Base-by-base conservation (phyloP, 2,797 vertebrate genomes). In the Sebastiscus albofasciatus region DNA sequence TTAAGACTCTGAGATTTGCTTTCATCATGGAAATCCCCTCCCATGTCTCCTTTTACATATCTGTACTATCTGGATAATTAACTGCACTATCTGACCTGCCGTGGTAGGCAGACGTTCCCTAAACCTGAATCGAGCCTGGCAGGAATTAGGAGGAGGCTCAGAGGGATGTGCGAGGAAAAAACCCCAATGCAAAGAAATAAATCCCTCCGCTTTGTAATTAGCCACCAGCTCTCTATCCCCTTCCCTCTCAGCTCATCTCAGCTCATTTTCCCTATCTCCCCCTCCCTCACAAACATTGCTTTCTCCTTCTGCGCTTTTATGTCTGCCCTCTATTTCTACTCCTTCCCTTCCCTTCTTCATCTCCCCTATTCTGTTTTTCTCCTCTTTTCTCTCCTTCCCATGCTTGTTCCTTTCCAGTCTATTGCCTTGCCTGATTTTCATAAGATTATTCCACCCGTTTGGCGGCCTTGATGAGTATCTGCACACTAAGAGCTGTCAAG, bases 141-240 rank as follows among this genome's bases (percentile, higher is more conserved):
- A 79, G 82, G 91, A 91, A 91, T 90, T 93, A 92, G 70, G 55
- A 80, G 69, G 71, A 22, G 68, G 78, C 80, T 84, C 79, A 68
- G 70, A 2, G 71, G 85, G 80, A 73, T 82, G 71, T 69, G 69
- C 71, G 73, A 71, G 85, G 39, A 39, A 89, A 89, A 91, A 89
- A 65, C 22, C 39, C 82, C 66, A 89, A 87, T 29, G 83, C 87
- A 90, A 91, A 93, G 83, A 92, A 93, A 93, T 93, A 93, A 93
- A 94, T 91, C 91, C 86, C 71, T 20, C 29, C 20, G 29, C 87
- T 92, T 92, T 92, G 91, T 93, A 94, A 94, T 94, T 94, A 94
- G 84, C 87, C 85, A 84, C 76, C 77, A 82, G 88, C 78, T 82
- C 72, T 81, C n/a, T 55, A 64, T 85, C 76, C 59, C 20, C 61